Base-by-base conservation (phyloP, 2,888 invertebrate genomes). In the Monopis laevigella region DNA sequence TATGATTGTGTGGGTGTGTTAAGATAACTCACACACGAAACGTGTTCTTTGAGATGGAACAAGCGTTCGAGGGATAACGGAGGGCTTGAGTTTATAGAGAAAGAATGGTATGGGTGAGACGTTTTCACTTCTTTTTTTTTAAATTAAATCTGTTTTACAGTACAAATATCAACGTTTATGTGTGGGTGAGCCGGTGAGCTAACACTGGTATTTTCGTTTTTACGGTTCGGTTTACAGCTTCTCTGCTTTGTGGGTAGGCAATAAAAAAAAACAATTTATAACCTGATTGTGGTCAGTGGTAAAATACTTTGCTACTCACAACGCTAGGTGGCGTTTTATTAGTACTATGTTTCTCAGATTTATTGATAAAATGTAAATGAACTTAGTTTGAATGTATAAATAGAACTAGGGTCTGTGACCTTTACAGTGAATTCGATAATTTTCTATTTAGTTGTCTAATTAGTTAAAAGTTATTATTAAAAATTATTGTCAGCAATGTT, bases 151-250 rank as follows among this genome's bases (percentile, higher is more conserved):
- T n/a, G n/a, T n/a, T n/a, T 43, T 46, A 40, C 43, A 7, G 40
- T 46, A 44, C 36, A n/a, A n/a, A 3, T 17, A 18, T 14, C 30
- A 36, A 27, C 42, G 34, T 43, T 18, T 28, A 7, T 45, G 70
- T 72, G 65, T 66, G 69, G 46, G 74, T 72, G 66, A n/a, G n/a
- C n/a, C n/a, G n/a, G n/a, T n/a, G n/a, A 56, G 56, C 65, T 63
- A 68, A 63, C 75, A 65, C 74, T 78, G 78, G 78, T 80, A 80
- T 80, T 80, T 78, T 73, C 75, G 75, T 73, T 73, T 75, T 78
- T 75, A 77, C 78, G 66, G 65, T 70, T 52, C 59, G 51, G 56
- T 56, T 55, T 56, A 59, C 53, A 58, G 62, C 59, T 60, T 62
- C 45, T 38, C 8, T 14, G 35, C 60, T 61, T 62, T 65, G 70